These are phyloP conservation scores for Nycticryphes semicollaris DNA, from an alignment of 2,113 vertebrate species.

Conservation along the genomic window DNA sequence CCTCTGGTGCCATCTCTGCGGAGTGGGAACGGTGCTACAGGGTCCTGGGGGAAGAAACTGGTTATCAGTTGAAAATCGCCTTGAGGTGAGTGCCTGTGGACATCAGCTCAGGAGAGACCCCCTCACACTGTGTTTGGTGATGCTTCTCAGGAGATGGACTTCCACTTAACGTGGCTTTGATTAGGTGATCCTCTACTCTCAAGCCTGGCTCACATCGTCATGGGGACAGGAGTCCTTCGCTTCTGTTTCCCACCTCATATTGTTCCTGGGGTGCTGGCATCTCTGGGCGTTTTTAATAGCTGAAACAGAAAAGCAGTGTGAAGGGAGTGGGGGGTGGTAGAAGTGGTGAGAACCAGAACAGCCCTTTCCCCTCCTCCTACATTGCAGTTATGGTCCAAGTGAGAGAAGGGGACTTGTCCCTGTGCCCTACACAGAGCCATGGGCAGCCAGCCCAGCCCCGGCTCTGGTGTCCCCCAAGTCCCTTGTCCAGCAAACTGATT, in stretches of 20 bases:
- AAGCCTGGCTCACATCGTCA: not conserved
- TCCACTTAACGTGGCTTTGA: not conserved
- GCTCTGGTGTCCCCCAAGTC: not conserved
- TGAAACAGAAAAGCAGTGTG: not conserved
- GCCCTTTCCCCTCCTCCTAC: not conserved
- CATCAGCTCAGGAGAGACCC: not conserved
- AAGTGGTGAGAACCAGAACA: not conserved
- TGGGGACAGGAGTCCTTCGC: not conserved
- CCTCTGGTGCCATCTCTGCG: not conserved
- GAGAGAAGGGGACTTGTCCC: fast-evolving
- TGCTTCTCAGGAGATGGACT: not conserved
- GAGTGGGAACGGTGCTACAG: not conserved
- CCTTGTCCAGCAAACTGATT: not conserved
- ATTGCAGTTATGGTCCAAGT: not conserved
- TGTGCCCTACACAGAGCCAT: not conserved
- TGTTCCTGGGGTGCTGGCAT: not conserved
- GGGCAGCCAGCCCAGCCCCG: not conserved
- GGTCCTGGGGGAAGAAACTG: not conserved
- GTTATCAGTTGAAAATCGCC: not conserved
- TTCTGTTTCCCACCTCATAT: not conserved
- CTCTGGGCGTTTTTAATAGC: not conserved
- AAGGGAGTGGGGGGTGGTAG: not conserved
- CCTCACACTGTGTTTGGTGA: fast-evolving
- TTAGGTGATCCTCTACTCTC: not conserved
- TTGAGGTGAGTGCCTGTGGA: fast-evolving